phyloP scores from a whole-genome alignment of 2,888 invertebrate genomes.

The Busseola fusca region DNA sequence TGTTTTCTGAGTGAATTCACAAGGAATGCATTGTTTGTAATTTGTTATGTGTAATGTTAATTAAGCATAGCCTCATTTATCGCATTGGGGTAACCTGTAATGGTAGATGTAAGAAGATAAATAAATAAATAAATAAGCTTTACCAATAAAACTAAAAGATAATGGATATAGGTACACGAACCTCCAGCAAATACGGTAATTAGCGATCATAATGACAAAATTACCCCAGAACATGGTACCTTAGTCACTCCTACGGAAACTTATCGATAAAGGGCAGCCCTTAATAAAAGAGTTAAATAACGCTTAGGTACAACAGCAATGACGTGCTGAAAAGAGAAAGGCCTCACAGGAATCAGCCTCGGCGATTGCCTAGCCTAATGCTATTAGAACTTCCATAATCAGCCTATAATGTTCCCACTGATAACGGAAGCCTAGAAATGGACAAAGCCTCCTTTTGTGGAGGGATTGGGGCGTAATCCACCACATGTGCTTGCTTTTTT shows the following conservation, averaged over 20 bases:
- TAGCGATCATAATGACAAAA: no score
- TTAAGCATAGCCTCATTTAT: no score
- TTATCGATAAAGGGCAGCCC: not conserved
- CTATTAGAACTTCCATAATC: not conserved
- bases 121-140: no score
- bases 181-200: rapidly evolving
- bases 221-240: not conserved
- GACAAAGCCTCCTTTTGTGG: not conserved
- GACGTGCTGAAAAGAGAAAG: not conserved
- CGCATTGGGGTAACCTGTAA: no score
- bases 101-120: no score
- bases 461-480: not conserved
- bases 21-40: no score
- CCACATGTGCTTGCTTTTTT: no score
- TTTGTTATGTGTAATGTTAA: no score
- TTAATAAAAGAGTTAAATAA: not conserved
- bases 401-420: not conserved
- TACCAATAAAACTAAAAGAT: not conserved
- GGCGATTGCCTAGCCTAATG: not conserved
- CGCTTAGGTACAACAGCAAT: not conserved
- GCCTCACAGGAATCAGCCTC: no score
- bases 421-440: no score
- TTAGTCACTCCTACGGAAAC: not conserved
- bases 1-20: no score
- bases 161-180: no score